Conservation (phyloP, 2,113 vertebrate genomes). For the Monopterus albus region DNA sequence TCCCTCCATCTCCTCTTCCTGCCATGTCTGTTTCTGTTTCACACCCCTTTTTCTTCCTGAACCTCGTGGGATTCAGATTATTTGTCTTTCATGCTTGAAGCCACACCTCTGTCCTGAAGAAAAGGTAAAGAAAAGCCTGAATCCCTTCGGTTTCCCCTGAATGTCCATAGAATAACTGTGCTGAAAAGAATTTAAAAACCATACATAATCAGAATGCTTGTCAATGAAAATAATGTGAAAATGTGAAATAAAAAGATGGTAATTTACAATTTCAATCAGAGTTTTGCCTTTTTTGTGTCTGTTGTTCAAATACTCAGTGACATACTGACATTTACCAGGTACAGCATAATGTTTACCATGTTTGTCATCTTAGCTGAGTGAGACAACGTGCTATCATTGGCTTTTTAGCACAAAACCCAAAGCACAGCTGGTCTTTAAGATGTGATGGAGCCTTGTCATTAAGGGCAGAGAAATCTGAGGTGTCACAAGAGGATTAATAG, state of each 20-base stretch:
- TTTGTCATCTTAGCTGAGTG: too few relatives aligned
- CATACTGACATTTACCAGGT: too few relatives aligned
- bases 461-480: too few relatives aligned
- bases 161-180: slow-evolving; percentile 72
- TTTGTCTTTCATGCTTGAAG: slow-evolving; percentile 59
- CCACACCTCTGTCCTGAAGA: slow-evolving; percentile 20
- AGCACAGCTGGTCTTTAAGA: too few relatives aligned
- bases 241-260: slow-evolving; percentile 73
- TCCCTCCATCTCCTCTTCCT: slow-evolving; percentile 40
- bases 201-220: slow-evolving; percentile 46
- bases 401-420: too few relatives aligned
- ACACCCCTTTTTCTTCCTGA: slow-evolving; percentile 1
- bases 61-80: slow-evolving; percentile 46
- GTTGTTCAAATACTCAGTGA: too few relatives aligned
- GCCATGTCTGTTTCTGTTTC: slow-evolving; percentile 42
- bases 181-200: slow-evolving; percentile 41
- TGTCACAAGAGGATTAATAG: too few relatives aligned
- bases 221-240: slow-evolving; percentile 70
- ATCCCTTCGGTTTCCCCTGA: slow-evolving; percentile 57
- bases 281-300: slow-evolving; percentile 11
- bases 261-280: slow-evolving; percentile 70
- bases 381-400: too few relatives aligned
- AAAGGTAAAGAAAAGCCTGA: neutral
- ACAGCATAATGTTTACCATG: too few relatives aligned
- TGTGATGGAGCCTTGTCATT: too few relatives aligned